Evolutionary conservation across 1,140 invertebrate species (phyloP).

Genomic region (Melanaphis sacchari): DNA sequence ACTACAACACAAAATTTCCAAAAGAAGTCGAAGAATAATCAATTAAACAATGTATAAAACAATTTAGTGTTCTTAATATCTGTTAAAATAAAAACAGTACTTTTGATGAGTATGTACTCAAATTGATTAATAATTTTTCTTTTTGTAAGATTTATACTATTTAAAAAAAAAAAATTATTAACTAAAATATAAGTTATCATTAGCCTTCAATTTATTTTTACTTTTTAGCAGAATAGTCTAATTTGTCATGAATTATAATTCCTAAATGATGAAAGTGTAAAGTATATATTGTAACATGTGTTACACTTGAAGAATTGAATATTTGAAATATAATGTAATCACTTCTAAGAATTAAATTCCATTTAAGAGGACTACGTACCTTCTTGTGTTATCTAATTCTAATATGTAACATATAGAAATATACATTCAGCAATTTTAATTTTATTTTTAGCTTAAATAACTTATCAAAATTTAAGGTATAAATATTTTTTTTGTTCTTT

Average conservation of each 20-base stretch:
- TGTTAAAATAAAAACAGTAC: conserved; percentile 1
- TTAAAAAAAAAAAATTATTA: conserved; percentile 11
- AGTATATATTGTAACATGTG: not conserved
- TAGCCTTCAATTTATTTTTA: not conserved
- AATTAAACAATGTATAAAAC: not conserved
- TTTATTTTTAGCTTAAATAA: too few relatives aligned
- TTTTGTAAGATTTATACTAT: not conserved
- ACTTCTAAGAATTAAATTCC: too few relatives aligned
- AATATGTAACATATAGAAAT: too few relatives aligned
- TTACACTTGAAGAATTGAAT: too few relatives aligned
- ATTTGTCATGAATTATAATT: not conserved
- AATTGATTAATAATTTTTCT: not conserved
- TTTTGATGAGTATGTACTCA: not conserved
- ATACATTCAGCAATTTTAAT: too few relatives aligned
- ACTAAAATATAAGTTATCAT: conserved; percentile 13
- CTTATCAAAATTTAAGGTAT: too few relatives aligned
- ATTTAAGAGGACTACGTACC: too few relatives aligned
- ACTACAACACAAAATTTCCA: conserved; percentile 75
- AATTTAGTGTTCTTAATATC: conserved; percentile 17
- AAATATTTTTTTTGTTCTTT: too few relatives aligned
- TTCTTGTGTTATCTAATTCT: too few relatives aligned
- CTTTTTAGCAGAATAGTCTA: not conserved
- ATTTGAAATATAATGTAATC: not conserved
- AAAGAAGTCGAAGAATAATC: conserved; percentile 42
- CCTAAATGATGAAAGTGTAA: not conserved